Percentiles rank a stretch among this genome's conserved stretches.
phyloP scores from a whole-genome alignment of 2,888 invertebrate genomes.

The Capitulum mitella region DNA sequence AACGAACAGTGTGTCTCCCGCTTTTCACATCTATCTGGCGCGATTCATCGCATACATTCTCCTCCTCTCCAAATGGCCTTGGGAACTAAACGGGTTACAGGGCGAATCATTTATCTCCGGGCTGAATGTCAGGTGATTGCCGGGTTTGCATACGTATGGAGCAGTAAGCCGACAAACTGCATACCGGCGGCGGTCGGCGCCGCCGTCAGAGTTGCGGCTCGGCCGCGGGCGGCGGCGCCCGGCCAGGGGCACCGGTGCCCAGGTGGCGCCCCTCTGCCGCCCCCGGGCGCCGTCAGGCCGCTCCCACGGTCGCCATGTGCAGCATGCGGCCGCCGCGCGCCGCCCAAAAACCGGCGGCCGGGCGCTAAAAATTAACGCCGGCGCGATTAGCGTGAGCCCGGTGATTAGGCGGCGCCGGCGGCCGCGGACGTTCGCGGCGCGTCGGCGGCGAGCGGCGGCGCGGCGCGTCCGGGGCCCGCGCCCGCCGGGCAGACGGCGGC shows the following conservation, averaged over 20 bases:
- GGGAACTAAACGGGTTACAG: not conserved
- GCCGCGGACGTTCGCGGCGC: too few species aligned
- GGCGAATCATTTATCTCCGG: not conserved
- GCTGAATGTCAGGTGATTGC: slow-evolving; percentile 2
- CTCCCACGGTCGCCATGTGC: not conserved
- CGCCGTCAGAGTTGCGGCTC: not conserved
- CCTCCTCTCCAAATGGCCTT: too few species aligned
- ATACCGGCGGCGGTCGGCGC: not conserved
- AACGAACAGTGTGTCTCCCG: too few species aligned
- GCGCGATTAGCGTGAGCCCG: not conserved
- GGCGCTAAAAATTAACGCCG: not conserved
- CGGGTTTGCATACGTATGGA: slow-evolving; percentile 5
- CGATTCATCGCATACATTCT: too few species aligned
- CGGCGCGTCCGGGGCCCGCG: too few species aligned
- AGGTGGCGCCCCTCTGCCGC: not conserved
- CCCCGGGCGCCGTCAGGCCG: not conserved
- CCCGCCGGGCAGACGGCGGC: too few species aligned
- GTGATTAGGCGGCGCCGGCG: not conserved
- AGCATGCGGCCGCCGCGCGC: not conserved
- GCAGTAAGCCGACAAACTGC: not conserved
- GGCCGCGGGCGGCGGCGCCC: not conserved
- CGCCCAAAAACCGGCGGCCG: too few species aligned
- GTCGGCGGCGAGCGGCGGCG: too few species aligned
- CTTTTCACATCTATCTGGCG: too few species aligned
- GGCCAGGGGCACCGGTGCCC: not conserved